Base-by-base conservation (phyloP, 2,888 invertebrate genomes). In the Scaptomyza caliginosa region DNA sequence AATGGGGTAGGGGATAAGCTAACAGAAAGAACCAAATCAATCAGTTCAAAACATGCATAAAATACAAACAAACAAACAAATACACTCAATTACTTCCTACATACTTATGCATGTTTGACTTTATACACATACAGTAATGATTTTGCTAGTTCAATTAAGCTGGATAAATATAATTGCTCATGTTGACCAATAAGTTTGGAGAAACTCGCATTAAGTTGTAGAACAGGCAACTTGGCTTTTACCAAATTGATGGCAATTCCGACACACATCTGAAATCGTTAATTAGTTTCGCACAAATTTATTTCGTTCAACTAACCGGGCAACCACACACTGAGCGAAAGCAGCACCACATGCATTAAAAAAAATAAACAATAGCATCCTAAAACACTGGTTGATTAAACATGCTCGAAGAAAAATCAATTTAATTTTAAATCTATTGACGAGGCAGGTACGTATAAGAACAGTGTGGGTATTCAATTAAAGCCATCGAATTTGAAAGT, bases 201-300 rank as follows among this genome's bases (percentile, higher is more conserved):
- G 36, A 38, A 46, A 30, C 40, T 28, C 16, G 16, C 38, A 57
- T 69, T 59, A 56, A 49, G 43, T 59, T 65, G 36, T 42, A 13
- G 17, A 38, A 40, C 32, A 32, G 40, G 4, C 10, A 26, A 36
- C 51, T 67, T 69, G 50, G 65, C 67, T 80, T 64, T 72, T 56
- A 66, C 57, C 63, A 67, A 77, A 74, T 72, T 65, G 56, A 42
- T 21, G 40, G 21, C 32, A 55, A 38, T 34, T 36, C 24, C 32
- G 19, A 4, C 36, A 57, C 56, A 26, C 24, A 39, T 32, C 36
- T 21, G 57, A 52, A 70, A 55, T 49, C 62, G 59, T 63, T 77
- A 80, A 83, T 84, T 80, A 77, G 58, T 80, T 83, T 64, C 46
- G 24, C 24, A 42, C 73, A 67, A 80, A 77, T 79, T 74, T 68